Percentiles rank a stretch among this genome's conserved stretches.
Evolutionary conservation across 1,140 invertebrate genomes (phyloP).

Genomic region (Neocloeon triangulifer): DNA sequence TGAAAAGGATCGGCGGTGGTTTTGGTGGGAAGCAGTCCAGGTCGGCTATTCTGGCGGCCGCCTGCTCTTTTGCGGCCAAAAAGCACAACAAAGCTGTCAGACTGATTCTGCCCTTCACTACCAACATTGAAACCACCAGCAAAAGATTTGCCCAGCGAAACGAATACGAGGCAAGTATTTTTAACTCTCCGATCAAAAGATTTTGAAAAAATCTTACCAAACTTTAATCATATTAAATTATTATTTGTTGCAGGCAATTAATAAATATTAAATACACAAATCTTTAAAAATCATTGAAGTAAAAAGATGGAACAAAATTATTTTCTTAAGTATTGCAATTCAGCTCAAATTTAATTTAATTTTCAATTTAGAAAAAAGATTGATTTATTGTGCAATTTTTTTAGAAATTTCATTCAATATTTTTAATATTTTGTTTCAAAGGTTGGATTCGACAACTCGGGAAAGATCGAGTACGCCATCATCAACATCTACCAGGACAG

Average conservation of each 20-base stretch:
- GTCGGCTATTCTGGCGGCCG: slow-evolving; percentile 22
- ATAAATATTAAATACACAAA: no score
- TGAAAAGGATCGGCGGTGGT: slow-evolving; percentile 79
- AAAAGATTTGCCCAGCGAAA: slow-evolving; percentile 30
- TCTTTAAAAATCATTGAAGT: no score
- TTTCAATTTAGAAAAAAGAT: background rate
- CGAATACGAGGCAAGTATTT: slow-evolving; percentile 33
- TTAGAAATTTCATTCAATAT: no score
- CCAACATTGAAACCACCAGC: slow-evolving; percentile 38
- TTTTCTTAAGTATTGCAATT: no score
- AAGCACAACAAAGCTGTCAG: slow-evolving; percentile 37
- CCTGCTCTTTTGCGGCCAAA: slow-evolving; percentile 25
- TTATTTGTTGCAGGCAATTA: no score
- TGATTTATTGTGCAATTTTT: no score
- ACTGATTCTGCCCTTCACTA: slow-evolving; percentile 34
- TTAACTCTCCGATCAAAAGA: background rate
- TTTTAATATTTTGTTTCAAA: no score
- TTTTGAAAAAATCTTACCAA: no score
- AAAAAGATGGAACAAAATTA: no score
- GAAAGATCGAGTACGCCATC: slow-evolving; percentile 41
- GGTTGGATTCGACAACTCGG: slow-evolving; percentile 34
- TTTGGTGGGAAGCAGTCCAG: slow-evolving; percentile 91
- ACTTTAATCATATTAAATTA: no score
- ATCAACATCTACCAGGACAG: slow-evolving; percentile 34
- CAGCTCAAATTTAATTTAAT: no score